Percentiles rank a stretch among this genome's conserved stretches.
phyloP scores from a whole-genome alignment of 2,113 vertebrate species.

The Cichladusa arquata region DNA sequence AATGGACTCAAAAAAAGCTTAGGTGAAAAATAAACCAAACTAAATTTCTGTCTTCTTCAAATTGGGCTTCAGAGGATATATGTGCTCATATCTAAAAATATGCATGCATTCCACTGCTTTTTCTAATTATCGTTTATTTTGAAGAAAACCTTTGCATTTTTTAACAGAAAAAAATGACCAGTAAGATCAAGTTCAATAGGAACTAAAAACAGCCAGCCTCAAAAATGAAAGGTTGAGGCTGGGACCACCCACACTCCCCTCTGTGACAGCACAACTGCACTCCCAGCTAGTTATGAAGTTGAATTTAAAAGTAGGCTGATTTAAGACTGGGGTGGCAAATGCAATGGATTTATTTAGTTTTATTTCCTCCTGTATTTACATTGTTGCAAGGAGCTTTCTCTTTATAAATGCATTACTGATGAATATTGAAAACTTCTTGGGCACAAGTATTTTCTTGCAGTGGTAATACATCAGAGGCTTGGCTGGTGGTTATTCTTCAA shows the following conservation, averaged over 20 bases:
- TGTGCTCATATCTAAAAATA: background rate
- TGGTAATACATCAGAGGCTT: background rate
- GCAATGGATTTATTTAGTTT: background rate
- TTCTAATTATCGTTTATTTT: background rate
- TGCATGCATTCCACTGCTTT: background rate
- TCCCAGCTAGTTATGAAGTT: background rate
- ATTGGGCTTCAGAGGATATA: background rate
- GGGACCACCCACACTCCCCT: background rate
- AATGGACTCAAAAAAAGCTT: background rate
- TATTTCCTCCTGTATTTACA: slow-evolving; percentile 49
- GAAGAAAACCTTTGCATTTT: background rate
- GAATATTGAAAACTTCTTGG: slow-evolving; percentile 43
- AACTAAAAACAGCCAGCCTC: background rate
- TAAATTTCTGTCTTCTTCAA: background rate
- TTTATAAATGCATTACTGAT: background rate
- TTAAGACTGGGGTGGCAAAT: background rate
- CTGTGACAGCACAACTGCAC: background rate
- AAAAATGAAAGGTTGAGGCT: background rate
- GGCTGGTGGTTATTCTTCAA: slow-evolving; percentile 36
- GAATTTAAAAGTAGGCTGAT: background rate
- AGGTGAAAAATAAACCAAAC: background rate
- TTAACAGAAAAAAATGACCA: background rate
- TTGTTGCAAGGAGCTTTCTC: background rate
- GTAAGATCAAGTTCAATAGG: background rate
- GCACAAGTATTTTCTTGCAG: slow-evolving; percentile 55